Evolutionary conservation across 1,140 invertebrate genomes (phyloP), one percentile per base, ranked within the genome.

Genomic region (Cydia fagiglandana): DNA sequence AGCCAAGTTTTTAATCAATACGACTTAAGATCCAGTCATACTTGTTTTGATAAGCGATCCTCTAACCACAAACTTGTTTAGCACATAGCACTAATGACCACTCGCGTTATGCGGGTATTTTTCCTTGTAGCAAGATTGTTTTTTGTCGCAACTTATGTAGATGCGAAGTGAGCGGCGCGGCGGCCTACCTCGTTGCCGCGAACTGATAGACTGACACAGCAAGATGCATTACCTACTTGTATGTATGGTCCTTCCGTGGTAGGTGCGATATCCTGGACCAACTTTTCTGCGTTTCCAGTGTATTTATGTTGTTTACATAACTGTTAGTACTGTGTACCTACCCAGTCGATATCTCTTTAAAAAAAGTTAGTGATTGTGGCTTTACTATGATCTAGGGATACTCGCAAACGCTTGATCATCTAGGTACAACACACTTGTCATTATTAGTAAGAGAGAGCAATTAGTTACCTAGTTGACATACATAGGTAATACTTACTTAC

Each of bases 61-160:
- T 24, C 17, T 61, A 24, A 61, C 56, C 56, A 61, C 56, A 20
- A 61, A 61, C 56, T 10, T 61, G 56, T 61, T 61, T 61, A 61
- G 56, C 56, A 61, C 56, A 61, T 24, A 61, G 20, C 56, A 61
- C 56, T 61, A 61, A 61, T 61, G 20, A 61, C 20, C 56, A 20
- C 20, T 20, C 56, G 24, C 56, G 7, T 61, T 61, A 61, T 61
- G 9, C 20, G 56, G 56, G 56, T 61, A 24, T 12, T 61, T 61
- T 61, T 61, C 56, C 56, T 61, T 61, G 56, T 61, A 56, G 53
- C 53, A 17, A 56, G 15, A 56, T 15, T 53, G 50, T n/a, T 53
- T 53, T 56, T 24, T 61, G 56, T 61, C 20, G 4, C 7, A 17
- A 56, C 20, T 53, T 61, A 20, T 45, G 45, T 47, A 53, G 41